These are phyloP conservation scores for Aplidium turbinatum DNA, from an alignment of 23 tunicate genomes.

Conservation along the genomic window DNA sequence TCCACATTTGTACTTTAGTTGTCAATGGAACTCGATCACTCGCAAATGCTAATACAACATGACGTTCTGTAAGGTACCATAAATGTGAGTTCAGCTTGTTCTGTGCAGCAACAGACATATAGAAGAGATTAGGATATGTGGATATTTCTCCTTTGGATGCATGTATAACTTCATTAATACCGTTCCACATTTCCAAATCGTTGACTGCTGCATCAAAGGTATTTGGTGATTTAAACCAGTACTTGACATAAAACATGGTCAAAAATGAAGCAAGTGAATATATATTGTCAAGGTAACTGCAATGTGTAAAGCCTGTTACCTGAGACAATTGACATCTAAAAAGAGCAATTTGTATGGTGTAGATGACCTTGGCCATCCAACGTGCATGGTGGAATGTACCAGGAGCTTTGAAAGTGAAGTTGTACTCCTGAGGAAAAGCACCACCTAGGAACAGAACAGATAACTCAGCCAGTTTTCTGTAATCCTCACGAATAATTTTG, in stretches of 20 bases:
- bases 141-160: neutral
- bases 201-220: slow-evolving; percentile 13
- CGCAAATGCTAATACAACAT: too few species aligned
- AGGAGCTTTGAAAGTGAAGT: too few species aligned
- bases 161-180: neutral
- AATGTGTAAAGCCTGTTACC: neutral
- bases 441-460: too few species aligned
- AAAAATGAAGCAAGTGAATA: slow-evolving; percentile 12
- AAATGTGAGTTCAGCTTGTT: slow-evolving; percentile 5
- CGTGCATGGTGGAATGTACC: slow-evolving; percentile 26
- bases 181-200: neutral
- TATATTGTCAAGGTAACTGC: neutral
- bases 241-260: slow-evolving; percentile 18
- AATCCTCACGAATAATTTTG: too few species aligned
- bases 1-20: too few species aligned
- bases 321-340: slow-evolving; percentile 2
- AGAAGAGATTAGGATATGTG: neutral
- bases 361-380: slow-evolving; percentile 25
- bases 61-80: too few species aligned
- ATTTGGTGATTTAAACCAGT: neutral
- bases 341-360: slow-evolving; percentile 25
- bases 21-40: too few species aligned
- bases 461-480: too few species aligned
- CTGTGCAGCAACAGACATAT: slow-evolving; percentile 1
- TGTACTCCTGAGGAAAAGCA: too few species aligned